Percentiles rank a stretch among this genome's conserved stretches.
phyloP scores from a whole-genome alignment of 2,113 vertebrate species.

The Gymnorhina tibicen region DNA sequence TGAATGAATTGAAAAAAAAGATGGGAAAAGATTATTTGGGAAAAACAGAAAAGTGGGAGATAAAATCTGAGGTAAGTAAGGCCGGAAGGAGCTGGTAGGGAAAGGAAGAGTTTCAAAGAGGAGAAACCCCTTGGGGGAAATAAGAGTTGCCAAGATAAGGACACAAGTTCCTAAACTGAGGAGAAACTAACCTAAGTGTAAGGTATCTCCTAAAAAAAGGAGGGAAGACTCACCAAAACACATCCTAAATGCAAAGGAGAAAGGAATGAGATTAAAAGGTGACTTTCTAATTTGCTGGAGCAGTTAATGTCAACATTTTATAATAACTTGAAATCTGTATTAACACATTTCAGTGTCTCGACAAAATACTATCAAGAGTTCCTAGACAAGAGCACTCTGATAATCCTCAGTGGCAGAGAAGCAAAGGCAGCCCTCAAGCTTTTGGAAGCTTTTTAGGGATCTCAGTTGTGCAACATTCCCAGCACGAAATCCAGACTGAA shows the following conservation, averaged over 20 bases:
- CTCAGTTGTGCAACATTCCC: neutral
- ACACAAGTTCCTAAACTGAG: neutral
- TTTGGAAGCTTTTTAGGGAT: neutral
- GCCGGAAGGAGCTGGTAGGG: neutral
- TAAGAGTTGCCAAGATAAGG: neutral
- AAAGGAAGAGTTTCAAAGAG: neutral
- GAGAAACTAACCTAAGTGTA: neutral
- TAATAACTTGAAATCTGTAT: neutral
- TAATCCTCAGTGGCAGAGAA: neutral
- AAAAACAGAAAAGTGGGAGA: neutral
- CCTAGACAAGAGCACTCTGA: neutral
- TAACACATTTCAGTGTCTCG: neutral
- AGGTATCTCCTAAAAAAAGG: neutral
- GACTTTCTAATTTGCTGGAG: neutral
- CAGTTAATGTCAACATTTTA: neutral
- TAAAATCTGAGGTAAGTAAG: neutral
- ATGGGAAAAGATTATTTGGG: neutral
- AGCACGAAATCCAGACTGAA: neutral
- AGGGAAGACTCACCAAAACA: neutral
- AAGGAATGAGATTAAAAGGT: neutral
- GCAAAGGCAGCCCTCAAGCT: neutral
- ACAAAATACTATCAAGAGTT: neutral
- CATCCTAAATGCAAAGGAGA: neutral
- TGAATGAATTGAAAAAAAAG: neutral
- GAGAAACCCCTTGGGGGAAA: neutral